Percentiles rank a stretch among this genome's conserved stretches.
These are phyloP conservation scores for Macrocentrus cingulum DNA, from an alignment of 1,140 invertebrate species.

Conservation along the genomic window DNA sequence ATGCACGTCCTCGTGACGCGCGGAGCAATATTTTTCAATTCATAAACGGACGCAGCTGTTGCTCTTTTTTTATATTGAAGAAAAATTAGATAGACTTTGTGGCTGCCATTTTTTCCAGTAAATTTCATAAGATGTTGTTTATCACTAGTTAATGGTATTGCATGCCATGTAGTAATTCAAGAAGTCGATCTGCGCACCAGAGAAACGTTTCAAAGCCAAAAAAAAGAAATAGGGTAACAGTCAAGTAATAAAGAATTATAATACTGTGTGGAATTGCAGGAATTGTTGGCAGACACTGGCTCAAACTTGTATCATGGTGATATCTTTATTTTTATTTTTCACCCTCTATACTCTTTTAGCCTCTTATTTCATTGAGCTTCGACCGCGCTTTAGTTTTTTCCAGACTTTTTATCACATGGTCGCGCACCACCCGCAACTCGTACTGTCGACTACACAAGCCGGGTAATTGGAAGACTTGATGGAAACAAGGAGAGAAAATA, in stretches of 20 bases:
- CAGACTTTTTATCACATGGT: slow-evolving; percentile 11
- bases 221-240: not conserved
- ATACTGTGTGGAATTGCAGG: not conserved
- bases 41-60: too few relatives aligned
- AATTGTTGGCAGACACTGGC: slow-evolving; percentile 1
- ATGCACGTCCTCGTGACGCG: too few relatives aligned
- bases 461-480: slow-evolving; percentile 35
- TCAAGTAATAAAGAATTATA: not conserved
- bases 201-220: too few relatives aligned
- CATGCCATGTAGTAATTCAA: too few relatives aligned
- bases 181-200: too few relatives aligned
- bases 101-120: too few relatives aligned
- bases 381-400: not conserved
- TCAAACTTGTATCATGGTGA: not conserved
- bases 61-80: too few relatives aligned
- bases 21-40: too few relatives aligned
- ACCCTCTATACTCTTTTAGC: too few relatives aligned
- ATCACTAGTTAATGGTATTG: too few relatives aligned
- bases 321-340: not conserved
- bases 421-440: not conserved
- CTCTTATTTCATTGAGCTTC: not conserved
- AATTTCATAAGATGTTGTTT: too few relatives aligned
- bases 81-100: too few relatives aligned
- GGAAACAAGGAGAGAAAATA: slow-evolving; percentile 5
- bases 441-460: slow-evolving; percentile 4